Base-by-base conservation (phyloP, 1,140 invertebrate species). In the Drosophila navojoa region DNA sequence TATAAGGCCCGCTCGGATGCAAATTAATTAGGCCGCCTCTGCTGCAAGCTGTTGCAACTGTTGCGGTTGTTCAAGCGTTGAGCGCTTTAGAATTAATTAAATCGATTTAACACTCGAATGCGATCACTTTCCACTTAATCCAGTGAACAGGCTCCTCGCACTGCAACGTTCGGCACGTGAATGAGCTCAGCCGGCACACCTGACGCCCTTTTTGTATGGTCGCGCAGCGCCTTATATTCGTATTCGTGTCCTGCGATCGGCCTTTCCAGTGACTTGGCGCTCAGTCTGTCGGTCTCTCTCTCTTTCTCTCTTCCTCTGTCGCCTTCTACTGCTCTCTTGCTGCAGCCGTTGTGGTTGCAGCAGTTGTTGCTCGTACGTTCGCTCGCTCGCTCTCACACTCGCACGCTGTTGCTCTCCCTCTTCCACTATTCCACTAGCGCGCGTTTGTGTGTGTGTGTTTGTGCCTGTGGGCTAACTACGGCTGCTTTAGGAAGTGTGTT, bases 401-500 rank as follows among this genome's bases (percentile, higher is more conserved):
- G 47, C 52, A 59, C 5, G 60, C 69, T 71, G 16, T 70, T 42
- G 44, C 60, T 70, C 67, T 60, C 72, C 32, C 54, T 54, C 11
- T 68, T n/a, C 50, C 58, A 63, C 49, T 60, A 50, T 29, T 29
- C 27, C 27, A 29, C 27, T 38, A 38, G 35, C 35, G 35, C 32
- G 32, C 9, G 32, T 38, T 11, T 38, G 9, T 38, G 35, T 38
- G 32, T 55, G 66, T 55, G 42, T 60, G 45, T 38, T 9, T 35
- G 9, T 38, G 45, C 54, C 54, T 60, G 64, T 74, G 29, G 62
- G 71, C 63, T 64, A 81, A 77, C 95, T 96, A 96, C 94, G 96
- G 96, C 93, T 97, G 96, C 93, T 97, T 97, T 93, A 97, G 93
- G 92, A 96, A 97, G 92, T 97, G 96, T 92, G 96, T 97, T 90